These are phyloP conservation scores for Zootoca vivipara DNA, from an alignment of 2,113 vertebrate genomes.

Conservation along the genomic window DNA sequence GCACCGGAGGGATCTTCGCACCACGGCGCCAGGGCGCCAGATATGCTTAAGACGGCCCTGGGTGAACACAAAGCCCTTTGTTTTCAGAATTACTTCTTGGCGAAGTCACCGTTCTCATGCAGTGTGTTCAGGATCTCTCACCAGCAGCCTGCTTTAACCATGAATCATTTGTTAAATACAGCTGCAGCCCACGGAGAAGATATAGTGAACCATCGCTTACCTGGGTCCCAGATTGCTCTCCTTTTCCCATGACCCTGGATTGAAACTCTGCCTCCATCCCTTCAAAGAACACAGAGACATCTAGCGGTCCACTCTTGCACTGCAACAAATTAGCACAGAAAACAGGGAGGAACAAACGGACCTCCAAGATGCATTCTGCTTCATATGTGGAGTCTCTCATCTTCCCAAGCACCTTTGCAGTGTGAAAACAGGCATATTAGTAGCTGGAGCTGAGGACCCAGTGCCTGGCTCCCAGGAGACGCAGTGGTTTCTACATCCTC, in stretches of 20 bases:
- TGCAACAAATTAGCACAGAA: not conserved
- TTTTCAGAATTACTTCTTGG: not conserved
- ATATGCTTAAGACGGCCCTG: no score
- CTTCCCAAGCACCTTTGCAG: not conserved
- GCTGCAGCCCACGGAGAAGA: not conserved
- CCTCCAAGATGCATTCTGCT: not conserved
- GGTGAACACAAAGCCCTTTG: not conserved
- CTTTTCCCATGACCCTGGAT: not conserved
- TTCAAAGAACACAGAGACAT: conserved; percentile 21
- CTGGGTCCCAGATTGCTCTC: not conserved
- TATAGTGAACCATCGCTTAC: not conserved
- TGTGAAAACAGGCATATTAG: not conserved
- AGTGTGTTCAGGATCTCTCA: not conserved
- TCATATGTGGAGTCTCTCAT: not conserved
- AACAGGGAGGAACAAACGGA: not conserved
- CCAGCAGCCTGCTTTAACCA: not conserved
- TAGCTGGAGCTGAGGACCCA: not conserved
- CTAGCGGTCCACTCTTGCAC: not conserved
- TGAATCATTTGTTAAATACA: not conserved
- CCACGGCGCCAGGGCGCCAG: no score
- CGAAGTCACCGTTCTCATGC: not conserved
- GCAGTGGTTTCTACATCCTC: not conserved
- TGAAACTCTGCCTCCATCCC: not conserved
- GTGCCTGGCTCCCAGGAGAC: not conserved
- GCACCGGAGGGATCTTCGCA: no score